These are phyloP conservation scores for Phyllotreta striolata DNA, from an alignment of 2,888 invertebrate species.

Conservation along the genomic window DNA sequence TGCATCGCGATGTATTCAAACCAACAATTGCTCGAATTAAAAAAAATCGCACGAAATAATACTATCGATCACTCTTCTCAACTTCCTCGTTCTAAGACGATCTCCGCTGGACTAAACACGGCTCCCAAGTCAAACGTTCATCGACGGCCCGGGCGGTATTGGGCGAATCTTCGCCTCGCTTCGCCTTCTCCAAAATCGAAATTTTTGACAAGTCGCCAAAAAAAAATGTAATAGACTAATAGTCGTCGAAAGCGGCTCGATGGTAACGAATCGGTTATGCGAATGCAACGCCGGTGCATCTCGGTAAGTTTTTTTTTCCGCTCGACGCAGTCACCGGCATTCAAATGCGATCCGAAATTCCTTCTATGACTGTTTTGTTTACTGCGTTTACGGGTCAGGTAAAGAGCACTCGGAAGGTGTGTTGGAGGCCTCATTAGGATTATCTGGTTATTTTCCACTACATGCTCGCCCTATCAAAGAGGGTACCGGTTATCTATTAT, in stretches of 20 bases:
- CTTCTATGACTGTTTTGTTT: not conserved
- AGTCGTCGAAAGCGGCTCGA: conserved; percentile 2
- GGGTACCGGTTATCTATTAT: too few relatives aligned
- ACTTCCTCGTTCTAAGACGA: too few relatives aligned
- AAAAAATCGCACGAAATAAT: conserved; percentile 1
- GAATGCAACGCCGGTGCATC: conserved; percentile 11
- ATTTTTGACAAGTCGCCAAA: conserved; percentile 28
- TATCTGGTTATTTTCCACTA: too few relatives aligned
- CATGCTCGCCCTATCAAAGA: too few relatives aligned
- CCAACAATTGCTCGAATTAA: conserved; percentile 3
- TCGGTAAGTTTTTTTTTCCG: too few relatives aligned
- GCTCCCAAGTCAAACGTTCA: conserved; percentile 24
- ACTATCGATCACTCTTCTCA: conserved; percentile 13
- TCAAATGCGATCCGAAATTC: conserved; percentile 15
- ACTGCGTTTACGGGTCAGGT: too few relatives aligned
- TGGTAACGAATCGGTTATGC: conserved; percentile 7
- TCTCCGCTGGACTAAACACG: conserved; percentile 10
- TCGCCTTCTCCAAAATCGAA: not conserved
- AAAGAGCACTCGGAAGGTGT: too few relatives aligned
- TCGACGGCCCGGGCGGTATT: not conserved
- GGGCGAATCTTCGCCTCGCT: conserved; percentile 8
- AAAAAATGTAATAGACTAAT: conserved; percentile 14
- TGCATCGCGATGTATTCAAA: conserved; percentile 21
- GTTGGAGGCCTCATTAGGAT: too few relatives aligned
- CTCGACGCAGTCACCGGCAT: too few relatives aligned